Evolutionary conservation across 2,888 invertebrate species (phyloP), one percentile per base, ranked within the genome.

Genomic region (Alentia gelatinosa): DNA sequence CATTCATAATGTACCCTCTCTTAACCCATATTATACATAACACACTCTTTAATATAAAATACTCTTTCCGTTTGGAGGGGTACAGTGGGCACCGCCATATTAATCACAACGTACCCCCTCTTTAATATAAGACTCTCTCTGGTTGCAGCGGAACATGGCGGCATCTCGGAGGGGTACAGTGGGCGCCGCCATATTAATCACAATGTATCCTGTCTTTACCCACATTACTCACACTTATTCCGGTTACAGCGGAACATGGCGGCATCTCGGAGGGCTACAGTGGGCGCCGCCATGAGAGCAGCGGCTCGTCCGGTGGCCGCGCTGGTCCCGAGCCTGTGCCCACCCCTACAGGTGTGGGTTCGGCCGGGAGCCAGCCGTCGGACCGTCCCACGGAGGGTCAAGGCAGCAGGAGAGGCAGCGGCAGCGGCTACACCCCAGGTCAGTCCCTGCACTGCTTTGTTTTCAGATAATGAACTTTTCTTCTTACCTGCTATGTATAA

Each of bases 341-440:
- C 0, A 37, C 26, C 68, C 19, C 50, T 35, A 26, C 39, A 15
- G 74, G 40, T 30, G 56, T n/a, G 30, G 88, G 26, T 5, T n/a
- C 63, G 19, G 42, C 23, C 7, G 89, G 40, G 50, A 39, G 9
- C 12, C 79, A 40, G 30, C 63, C 23, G 23, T 47, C 89, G 30
- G 39, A 42, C 56, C n/a, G 19, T 37, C 37, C 56, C 7, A 40
- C 86, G 1, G 68, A 42, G 42, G 86, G n/a, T 5, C 86, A 33
- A 30, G 86, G 86, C 50, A 86, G 79, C 79, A 26, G 33, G 35
- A 88, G 89, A 19, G 90, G 63, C 63, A 42, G 35, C 39, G 90
- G 90, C 26, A 56, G 75, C 26, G 83, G 47, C 56, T 50, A 42
- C 56, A 35, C 79, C 33, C 35, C 42, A 12, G 90, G 1, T 40